Evolutionary conservation across 2,888 invertebrate species (phyloP), one percentile per base, ranked within the genome.

Genomic region (Diploptera punctata): DNA sequence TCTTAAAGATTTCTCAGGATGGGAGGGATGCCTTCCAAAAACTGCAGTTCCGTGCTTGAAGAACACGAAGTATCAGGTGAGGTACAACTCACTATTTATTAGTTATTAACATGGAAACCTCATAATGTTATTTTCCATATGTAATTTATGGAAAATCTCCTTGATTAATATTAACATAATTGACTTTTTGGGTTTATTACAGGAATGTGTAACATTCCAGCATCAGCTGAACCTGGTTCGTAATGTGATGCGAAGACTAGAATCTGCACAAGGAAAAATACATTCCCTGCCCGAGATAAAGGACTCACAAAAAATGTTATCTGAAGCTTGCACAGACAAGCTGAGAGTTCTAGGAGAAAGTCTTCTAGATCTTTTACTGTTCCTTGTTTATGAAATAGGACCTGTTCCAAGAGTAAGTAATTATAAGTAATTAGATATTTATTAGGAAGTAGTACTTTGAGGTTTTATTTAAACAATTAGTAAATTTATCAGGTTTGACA

Each of bases 121-220:
- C n/a, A n/a, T n/a, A n/a, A n/a, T n/a, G n/a, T n/a, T n/a, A n/a
- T n/a, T n/a, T n/a, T n/a, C n/a, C n/a, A n/a, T n/a, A n/a, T n/a
- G n/a, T n/a, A n/a, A n/a, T n/a, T n/a, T n/a, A n/a, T 44, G 13
- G 44, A 44, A 13, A 1, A 16, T 44, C 44, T 13, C 44, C 13
- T 44, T 13, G 13, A 44, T 44, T 44, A 44, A 44, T 44, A 16
- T 44, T 44, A 1, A 1, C 44, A 16, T n/a, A n/a, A n/a, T n/a
- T n/a, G n/a, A n/a, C n/a, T n/a, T n/a, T n/a, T n/a, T n/a, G n/a
- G n/a, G 7, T 33, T 62, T 71, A 68, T 62, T 29, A 43, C 54
- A 93, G 87, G 95, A 96, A 83, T 95, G 96, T 80, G 89, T 95
- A 78, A 91, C 93, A 77, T 88, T 96, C 65, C 97, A 97, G 83